phyloP scores from a whole-genome alignment of 2,113 vertebrate genomes.

The Psophia crepitans region DNA sequence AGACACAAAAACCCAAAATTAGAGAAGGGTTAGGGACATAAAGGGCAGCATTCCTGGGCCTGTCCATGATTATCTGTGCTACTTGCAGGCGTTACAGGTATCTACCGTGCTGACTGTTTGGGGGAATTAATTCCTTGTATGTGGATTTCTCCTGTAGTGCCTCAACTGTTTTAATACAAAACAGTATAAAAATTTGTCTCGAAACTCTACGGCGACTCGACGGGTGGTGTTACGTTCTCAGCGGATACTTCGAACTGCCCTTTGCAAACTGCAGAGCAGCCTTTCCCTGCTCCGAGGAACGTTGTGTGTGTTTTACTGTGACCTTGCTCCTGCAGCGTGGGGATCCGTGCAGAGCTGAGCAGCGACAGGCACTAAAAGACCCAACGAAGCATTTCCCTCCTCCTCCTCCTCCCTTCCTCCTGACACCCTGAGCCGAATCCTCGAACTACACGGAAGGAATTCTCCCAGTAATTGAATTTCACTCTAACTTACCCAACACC shows the following conservation, averaged over 20 bases:
- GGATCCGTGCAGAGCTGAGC: neutral
- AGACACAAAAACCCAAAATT: neutral
- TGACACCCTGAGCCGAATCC: neutral
- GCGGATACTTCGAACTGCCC: neutral
- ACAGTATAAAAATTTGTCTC: neutral
- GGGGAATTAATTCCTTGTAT: neutral
- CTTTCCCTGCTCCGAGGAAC: neutral
- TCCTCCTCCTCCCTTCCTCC: neutral
- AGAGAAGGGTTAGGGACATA: neutral
- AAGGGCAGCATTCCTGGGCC: neutral
- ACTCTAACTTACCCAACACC: neutral
- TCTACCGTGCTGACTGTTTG: neutral
- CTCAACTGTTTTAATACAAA: neutral
- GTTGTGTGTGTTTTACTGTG: fast-evolving
- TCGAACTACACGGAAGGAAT: neutral
- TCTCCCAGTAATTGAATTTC: neutral
- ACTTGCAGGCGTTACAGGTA: fast-evolving
- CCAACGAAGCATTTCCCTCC: neutral
- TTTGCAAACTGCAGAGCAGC: neutral
- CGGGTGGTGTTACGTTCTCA: neutral
- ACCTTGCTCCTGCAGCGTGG: neutral
- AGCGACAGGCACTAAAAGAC: neutral
- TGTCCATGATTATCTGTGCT: neutral
- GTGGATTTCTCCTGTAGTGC: neutral
- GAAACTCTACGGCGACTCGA: neutral